Base-by-base conservation (phyloP, 2,888 invertebrate species). In the Drosophila buzzatii region DNA sequence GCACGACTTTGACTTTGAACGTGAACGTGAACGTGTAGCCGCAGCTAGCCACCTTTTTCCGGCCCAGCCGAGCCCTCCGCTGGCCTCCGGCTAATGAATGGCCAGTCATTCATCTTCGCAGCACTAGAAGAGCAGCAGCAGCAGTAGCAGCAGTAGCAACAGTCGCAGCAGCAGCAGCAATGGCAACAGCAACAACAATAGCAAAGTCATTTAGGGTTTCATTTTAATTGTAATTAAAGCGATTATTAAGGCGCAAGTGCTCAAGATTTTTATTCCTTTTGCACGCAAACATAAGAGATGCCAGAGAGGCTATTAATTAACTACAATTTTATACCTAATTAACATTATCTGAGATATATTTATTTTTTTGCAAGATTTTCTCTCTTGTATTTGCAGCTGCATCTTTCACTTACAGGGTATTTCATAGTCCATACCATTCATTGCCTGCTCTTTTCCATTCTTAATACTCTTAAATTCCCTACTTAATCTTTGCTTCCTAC, bases 191-290 rank as follows among this genome's bases (percentile, higher is more conserved):
- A 63, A 6, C 45, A 52, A 44, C 59, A 49, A 65, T 51, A 44
- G 64, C 70, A 62, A 75, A 83, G 69, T 80, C 70, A 86, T 86
- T 83, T 76, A 76, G 71, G 77, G 73, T 72, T 65, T 81, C 77
- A 66, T 70, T 82, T 89, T 83, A 89, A 86, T 86, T 86, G 87
- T 73, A 83, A 83, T 83, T 89, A 89, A 89, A 83, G 84, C 68
- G 82, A 89, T 89, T 82, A 89, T 83, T 80, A 76, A 66, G 55
- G 60, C 71, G 41, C 53, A 55, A 79, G 67, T 49, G 57, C 20
- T 52, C n/a, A 45, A 33, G 45, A 63, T 37, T 66, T 74, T 55
- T 65, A 31, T 62, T 37, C 18, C 12, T 20, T 9, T 5, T 14
- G 27, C 51, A 44, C 52, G 23, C 6, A 18, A 2, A n/a, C 3